phyloP scores from a whole-genome alignment of 2,888 invertebrate genomes.

The Conops quadrifasciatus region DNA sequence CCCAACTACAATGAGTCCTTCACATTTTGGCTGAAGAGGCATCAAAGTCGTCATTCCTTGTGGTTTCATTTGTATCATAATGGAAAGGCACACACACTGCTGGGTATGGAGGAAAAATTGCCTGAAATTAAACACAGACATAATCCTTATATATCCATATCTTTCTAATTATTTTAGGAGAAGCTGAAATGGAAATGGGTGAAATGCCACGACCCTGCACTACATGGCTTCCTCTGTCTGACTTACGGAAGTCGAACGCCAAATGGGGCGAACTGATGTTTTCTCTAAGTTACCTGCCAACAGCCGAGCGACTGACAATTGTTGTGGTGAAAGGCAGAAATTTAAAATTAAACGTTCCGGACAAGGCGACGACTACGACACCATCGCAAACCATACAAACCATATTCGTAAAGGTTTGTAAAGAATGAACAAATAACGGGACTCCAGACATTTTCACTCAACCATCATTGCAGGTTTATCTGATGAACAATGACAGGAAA shows the following conservation, averaged over 20 bases:
- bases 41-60: constrained; percentile 70
- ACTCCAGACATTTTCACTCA: neutral
- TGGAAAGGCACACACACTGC: constrained; percentile 71
- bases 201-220: constrained; percentile 75
- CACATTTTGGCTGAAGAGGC: constrained; percentile 71
- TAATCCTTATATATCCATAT: too few species aligned
- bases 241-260: constrained; percentile 74
- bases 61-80: constrained; percentile 77
- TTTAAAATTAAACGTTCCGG: constrained; percentile 68
- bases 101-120: constrained; percentile 48
- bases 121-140: too few species aligned
- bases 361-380: constrained; percentile 40
- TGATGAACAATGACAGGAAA: constrained; percentile 82
- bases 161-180: constrained; percentile 62
- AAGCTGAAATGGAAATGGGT: constrained; percentile 74
- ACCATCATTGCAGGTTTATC: constrained; percentile 71
- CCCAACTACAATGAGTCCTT: constrained; percentile 83
- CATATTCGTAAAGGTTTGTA: constrained; percentile 77
- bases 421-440: neutral
- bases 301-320: constrained; percentile 78
- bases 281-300: constrained; percentile 82
- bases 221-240: constrained; percentile 81
- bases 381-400: constrained; percentile 68
- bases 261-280: constrained; percentile 84
- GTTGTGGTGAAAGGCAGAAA: constrained; percentile 78